Evolutionary conservation across 2,888 invertebrate genomes (phyloP), one percentile per base, ranked within the genome.

Genomic region (Strigamia crassipes): DNA sequence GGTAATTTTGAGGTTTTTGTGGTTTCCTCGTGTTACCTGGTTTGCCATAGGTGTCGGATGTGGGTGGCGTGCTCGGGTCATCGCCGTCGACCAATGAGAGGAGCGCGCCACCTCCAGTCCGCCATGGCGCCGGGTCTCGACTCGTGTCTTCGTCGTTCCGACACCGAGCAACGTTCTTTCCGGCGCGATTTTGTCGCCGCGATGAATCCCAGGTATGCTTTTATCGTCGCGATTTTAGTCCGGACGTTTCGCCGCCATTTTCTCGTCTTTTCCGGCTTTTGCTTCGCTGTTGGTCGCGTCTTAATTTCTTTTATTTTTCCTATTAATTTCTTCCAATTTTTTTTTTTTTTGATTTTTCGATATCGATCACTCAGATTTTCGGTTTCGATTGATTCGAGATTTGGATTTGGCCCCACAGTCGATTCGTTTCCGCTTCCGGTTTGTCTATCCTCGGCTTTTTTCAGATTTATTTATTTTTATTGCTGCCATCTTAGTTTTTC

Each of bases 51-150:
- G 73, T 73, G 31, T 27, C 73, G 27, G 73, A 31, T 73, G 1
- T 3, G 73, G 73, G 31, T 73, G 73, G 73, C 73, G 73, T 73
- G 73, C 15, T n/a, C 73, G 73, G 73, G 73, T 73, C 73, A 73
- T 27, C 12, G n/a, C 27, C 27, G 31, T 31, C 27, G 73, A 31
- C 73, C 73, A 73, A 73, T 73, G 15, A 31, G 27, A 5, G 73
- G 2, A 13, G n/a, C 73, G 27, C 73, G 73, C 15, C 31, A 12
- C n/a, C 27, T 31, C 73, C 27, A 73, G 27, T 27, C 73, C 31
- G 31, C 73, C 73, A 73, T 73, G 73, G 73, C 73, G 73, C 73
- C 73, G 73, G 23, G 27, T 27, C 27, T 73, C 73, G 73, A 73
- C 15, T 73, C 31, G 73, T 13, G 73, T 31, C 9, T 73, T 31